Conservation (phyloP, 1,140 invertebrate genomes). For the Schmidtea mediterranea region DNA sequence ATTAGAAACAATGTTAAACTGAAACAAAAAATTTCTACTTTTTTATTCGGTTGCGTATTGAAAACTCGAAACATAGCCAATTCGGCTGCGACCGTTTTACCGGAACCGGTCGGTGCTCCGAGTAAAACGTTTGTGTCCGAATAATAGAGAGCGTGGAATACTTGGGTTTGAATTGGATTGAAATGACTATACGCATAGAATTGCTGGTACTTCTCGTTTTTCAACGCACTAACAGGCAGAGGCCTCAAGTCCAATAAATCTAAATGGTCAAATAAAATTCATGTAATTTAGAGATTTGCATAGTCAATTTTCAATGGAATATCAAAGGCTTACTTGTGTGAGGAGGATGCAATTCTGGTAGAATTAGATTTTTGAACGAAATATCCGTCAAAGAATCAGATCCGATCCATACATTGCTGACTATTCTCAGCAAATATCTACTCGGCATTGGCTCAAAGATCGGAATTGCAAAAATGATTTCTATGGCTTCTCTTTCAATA, state of each 20-base stretch:
- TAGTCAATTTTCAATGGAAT: not conserved
- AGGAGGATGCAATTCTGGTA: constrained; percentile 67
- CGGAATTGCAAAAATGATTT: constrained; percentile 78
- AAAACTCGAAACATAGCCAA: constrained; percentile 83
- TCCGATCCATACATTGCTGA: constrained; percentile 67
- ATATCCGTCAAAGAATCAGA: constrained; percentile 43
- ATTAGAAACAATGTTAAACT: no score
- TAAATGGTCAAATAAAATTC: constrained; percentile 14
- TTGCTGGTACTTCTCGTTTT: constrained; percentile 44
- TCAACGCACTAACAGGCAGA: constrained; percentile 50
- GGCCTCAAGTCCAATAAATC: constrained; percentile 69
- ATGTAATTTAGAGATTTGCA: constrained; percentile 7
- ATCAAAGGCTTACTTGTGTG: constrained; percentile 41
- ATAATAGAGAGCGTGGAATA: constrained; percentile 81
- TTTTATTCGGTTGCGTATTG: constrained; percentile 46
- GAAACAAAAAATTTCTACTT: no score
- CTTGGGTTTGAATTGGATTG: constrained; percentile 94
- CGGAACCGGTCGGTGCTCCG: constrained; percentile 88
- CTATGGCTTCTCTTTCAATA: constrained; percentile 40
- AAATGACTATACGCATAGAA: constrained; percentile 79
- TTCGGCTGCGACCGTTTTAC: constrained; percentile 92
- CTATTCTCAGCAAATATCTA: constrained; percentile 62
- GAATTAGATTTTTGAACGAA: constrained; percentile 58
- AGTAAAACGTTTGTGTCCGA: constrained; percentile 73
- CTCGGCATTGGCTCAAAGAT: constrained; percentile 59